Conservation (phyloP, 2,797 vertebrate species). For the Urophycis tenuis region DNA sequence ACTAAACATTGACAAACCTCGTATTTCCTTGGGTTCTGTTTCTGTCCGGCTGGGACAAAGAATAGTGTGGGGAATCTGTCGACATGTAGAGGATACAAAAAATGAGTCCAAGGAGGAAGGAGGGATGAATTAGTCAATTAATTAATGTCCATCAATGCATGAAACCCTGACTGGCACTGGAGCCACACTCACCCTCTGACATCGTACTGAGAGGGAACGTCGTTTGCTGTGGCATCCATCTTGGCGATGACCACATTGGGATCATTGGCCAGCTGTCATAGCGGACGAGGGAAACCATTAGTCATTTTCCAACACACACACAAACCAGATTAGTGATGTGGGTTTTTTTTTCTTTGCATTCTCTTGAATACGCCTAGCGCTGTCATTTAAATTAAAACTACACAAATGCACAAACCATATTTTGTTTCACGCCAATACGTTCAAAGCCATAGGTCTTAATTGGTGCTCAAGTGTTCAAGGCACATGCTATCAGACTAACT, state of each 20-base stretch:
- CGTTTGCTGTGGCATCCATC: constrained; percentile 98
- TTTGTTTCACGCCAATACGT: too few species aligned
- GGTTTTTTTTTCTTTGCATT: too few species aligned
- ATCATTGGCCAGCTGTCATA: constrained; percentile 75
- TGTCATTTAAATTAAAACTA: too few species aligned
- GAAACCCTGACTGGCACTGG: background rate
- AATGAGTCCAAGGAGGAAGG: background rate
- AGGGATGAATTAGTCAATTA: background rate
- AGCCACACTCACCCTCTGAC: constrained; percentile 84
- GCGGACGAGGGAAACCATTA: constrained; percentile 1
- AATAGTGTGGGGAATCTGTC: constrained; percentile 92
- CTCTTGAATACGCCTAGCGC: too few species aligned
- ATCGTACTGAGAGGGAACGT: constrained; percentile 92
- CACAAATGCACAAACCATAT: too few species aligned
- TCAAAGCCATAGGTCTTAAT: too few species aligned
- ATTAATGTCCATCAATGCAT: background rate
- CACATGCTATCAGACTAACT: too few species aligned
- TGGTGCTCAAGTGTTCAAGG: too few species aligned
- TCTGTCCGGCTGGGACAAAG: constrained; percentile 88
- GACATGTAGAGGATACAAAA: background rate
- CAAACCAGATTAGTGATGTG: too few species aligned
- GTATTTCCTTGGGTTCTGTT: constrained; percentile 93
- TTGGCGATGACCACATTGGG: constrained; percentile 92
- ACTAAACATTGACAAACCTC: constrained; percentile 72
- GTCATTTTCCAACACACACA: background rate